Base-by-base conservation (phyloP, 2,797 vertebrate genomes). In the Hypotaenidia philippensis region DNA sequence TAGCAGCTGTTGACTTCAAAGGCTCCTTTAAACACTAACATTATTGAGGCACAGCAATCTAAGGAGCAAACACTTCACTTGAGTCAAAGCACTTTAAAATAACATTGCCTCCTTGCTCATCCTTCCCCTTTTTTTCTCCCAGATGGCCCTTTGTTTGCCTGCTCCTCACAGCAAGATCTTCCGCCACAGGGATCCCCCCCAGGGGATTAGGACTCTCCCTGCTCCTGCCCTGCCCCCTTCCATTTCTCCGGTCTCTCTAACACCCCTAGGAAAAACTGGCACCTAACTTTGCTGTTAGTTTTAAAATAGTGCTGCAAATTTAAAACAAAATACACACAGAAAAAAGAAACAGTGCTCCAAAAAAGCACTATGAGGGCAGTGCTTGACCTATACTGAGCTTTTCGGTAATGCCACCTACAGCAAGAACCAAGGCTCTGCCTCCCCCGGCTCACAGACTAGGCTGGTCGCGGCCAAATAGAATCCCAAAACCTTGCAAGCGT, bases 1-100 rank as follows among this genome's bases (percentile, higher is more conserved):
- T 36, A 82, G 89, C 94, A 96, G 91, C 93, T 86, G 81, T 74
- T 89, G 86, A 95, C 95, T 95, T 97, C 95, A 97, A 97, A 96
- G 93, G 38, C 79, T 61, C 3, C 0, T 45, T 83, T 87, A 82
- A 96, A 96, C 81, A n/a, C 78, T 44, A 77, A 83, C 75, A 15
- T 76, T n/a, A 95, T 80, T 78, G 64, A 93, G 83, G 71, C 89
- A 61, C 60, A 32, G 89, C 94, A 95, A 94, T 80, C 81, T 56
- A 60, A 90, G 87, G 68, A 84, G 90, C 90, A 94, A 95, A 96
- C 89, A 68, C 70, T 89, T 45, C 47, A 60, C 50, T 82, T 49
- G 52, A 94, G 87, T 68, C 83, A 89, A 72, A 91, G 80, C 83
- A 65, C 89, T 96, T 94, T 70, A 94, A 86, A 96, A 91, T 76